phyloP scores from a whole-genome alignment of 2,888 invertebrate genomes.

The Trichogramma dendrolimi region DNA sequence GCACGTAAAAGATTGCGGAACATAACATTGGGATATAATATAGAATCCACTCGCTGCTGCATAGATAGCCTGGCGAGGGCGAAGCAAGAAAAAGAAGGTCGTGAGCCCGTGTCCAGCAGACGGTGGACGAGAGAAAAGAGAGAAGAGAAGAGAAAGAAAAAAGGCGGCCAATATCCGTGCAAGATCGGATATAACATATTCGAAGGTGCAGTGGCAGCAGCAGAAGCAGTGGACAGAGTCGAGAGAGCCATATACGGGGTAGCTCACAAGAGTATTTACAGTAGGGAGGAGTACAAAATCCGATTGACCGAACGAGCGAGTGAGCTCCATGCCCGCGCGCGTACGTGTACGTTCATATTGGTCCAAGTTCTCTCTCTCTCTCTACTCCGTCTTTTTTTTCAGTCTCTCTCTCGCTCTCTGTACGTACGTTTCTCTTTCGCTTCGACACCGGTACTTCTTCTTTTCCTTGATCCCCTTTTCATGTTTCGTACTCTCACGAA shows the following conservation, averaged over 20 bases:
- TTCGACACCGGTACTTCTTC: not conserved
- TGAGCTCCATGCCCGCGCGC: not conserved
- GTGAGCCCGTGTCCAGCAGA: no score
- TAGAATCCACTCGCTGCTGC: not conserved
- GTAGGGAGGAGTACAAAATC: constrained; percentile 43
- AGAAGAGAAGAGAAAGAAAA: constrained; percentile 14
- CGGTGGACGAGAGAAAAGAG: constrained; percentile 41
- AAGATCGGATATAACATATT: constrained; percentile 22
- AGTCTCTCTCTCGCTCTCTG: constrained; percentile 18
- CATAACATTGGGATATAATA: no score
- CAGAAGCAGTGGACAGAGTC: not conserved
- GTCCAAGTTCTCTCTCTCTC: constrained; percentile 17
- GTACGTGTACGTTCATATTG: constrained; percentile 43
- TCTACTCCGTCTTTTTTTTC: not conserved
- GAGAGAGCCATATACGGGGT: no score
- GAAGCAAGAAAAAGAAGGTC: no score
- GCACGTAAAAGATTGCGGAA: no score
- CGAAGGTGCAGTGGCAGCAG: constrained; percentile 5
- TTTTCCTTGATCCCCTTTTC: constrained; percentile 19
- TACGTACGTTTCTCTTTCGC: no score
- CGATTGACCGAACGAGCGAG: constrained; percentile 42
- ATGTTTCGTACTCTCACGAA: constrained; percentile 16
- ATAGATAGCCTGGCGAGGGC: not conserved
- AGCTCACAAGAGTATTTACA: no score
- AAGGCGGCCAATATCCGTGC: constrained; percentile 22